These are phyloP conservation scores for Clupea harengus DNA, from an alignment of 2,113 vertebrate genomes.

Conservation along the genomic window DNA sequence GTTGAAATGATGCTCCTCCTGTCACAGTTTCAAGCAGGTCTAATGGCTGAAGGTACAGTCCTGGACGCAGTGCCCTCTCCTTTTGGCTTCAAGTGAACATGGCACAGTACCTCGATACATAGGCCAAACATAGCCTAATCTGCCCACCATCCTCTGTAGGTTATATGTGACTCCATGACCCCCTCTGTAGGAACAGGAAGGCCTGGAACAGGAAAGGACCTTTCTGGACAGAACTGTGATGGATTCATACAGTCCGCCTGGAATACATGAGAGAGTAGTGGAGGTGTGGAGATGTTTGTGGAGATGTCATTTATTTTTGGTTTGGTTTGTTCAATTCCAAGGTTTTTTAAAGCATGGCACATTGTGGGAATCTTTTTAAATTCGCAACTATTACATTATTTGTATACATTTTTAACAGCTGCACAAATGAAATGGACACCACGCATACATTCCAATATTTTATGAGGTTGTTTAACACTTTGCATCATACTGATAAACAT, in stretches of 20 bases:
- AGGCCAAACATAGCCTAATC: conserved; percentile 51
- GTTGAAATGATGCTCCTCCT: conserved; percentile 70
- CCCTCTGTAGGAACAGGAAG: neutral
- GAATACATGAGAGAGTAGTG: neutral
- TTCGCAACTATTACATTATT: neutral
- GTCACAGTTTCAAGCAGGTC: conserved; percentile 59
- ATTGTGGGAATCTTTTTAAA: no score
- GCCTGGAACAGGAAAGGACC: neutral
- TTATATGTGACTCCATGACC: conserved; percentile 27
- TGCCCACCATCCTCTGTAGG: conserved; percentile 38
- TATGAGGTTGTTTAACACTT: neutral
- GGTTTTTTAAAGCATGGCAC: no score
- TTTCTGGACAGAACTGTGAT: neutral
- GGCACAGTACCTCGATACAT: conserved; percentile 36
- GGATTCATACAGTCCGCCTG: neutral
- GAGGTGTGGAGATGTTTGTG: neutral
- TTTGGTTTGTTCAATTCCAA: no score
- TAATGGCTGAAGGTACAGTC: conserved; percentile 64
- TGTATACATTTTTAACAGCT: neutral
- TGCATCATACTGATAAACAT: neutral
- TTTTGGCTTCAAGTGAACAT: conserved; percentile 54
- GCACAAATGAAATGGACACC: neutral
- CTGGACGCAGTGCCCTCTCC: conserved; percentile 51
- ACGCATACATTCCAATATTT: neutral
- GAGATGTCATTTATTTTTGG: no score